A percentile compares a stretch with the other conserved stretches of the same genome.
phyloP scores from a whole-genome alignment of 2,797 vertebrate genomes.

The Hemitrygon akajei region DNA sequence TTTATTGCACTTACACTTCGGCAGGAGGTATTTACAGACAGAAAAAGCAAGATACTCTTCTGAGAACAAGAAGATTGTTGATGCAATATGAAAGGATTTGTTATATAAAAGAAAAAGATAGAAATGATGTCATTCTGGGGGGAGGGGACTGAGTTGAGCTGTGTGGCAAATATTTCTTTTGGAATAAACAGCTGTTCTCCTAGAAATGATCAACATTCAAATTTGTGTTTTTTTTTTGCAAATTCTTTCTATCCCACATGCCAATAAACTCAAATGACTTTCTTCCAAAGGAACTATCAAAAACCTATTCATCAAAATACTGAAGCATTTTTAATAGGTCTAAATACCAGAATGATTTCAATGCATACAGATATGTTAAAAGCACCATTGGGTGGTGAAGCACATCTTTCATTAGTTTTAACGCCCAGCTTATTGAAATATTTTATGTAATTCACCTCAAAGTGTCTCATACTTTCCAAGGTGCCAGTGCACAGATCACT shows the following conservation, averaged over 20 bases:
- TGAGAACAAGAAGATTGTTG: conserved; percentile 10
- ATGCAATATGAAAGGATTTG: background rate
- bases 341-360: background rate
- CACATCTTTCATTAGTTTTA: background rate
- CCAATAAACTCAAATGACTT: background rate
- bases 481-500: background rate
- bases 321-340: background rate
- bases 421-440: conserved; percentile 2
- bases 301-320: too few relatives aligned
- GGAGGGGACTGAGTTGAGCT: background rate
- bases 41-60: background rate
- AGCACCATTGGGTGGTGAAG: background rate
- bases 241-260: background rate
- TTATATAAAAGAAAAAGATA: background rate
- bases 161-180: background rate
- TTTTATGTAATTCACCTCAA: background rate
- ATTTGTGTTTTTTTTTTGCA: background rate
- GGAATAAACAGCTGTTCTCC: background rate
- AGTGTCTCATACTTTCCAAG: background rate
- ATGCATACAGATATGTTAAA: background rate
- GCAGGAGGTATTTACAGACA: conserved; percentile 31
- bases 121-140: background rate
- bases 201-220: too few relatives aligned
- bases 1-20: conserved; percentile 16
- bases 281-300: background rate